These are phyloP conservation scores for Etheostoma nigrum DNA, from an alignment of 2,797 vertebrate genomes.

Conservation along the genomic window DNA sequence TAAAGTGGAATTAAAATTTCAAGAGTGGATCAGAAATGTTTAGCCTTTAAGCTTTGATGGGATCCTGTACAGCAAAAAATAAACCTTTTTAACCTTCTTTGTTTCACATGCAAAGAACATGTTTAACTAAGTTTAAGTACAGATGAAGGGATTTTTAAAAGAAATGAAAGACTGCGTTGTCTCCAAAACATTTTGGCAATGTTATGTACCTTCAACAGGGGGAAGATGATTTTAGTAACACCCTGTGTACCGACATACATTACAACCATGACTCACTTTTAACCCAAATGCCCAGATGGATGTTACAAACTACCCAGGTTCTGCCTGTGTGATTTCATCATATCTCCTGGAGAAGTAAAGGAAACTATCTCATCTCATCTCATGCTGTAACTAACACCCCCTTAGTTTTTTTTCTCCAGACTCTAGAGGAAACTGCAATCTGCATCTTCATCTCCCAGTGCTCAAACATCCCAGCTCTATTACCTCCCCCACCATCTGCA, in stretches of 20 bases:
- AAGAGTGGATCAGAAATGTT: neutral
- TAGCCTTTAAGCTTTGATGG: neutral
- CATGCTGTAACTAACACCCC: slow-evolving; percentile 30
- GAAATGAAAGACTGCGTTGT: neutral
- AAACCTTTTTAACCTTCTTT: neutral
- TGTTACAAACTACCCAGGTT: slow-evolving; percentile 20
- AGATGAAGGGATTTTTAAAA: neutral
- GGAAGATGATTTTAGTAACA: neutral
- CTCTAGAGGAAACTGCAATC: slow-evolving; percentile 48
- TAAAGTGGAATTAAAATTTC: slow-evolving; percentile 22
- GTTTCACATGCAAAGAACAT: neutral
- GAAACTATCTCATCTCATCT: slow-evolving; percentile 31
- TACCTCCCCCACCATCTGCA: slow-evolving; percentile 45
- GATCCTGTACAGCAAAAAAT: slow-evolving; percentile 1
- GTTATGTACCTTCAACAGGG: neutral
- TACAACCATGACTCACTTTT: slow-evolving; percentile 11
- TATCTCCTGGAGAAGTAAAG: slow-evolving; percentile 28
- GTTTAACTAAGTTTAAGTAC: neutral
- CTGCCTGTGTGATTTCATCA: slow-evolving; percentile 48
- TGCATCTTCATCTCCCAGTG: slow-evolving; percentile 42
- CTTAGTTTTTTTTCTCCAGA: slow-evolving; percentile 22
- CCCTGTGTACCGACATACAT: neutral
- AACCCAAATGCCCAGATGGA: slow-evolving; percentile 41
- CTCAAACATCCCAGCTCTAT: slow-evolving; percentile 34
- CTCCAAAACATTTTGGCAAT: neutral